Evolutionary conservation across 2,113 vertebrate genomes (phyloP).

Genomic region (Strigops habroptila): DNA sequence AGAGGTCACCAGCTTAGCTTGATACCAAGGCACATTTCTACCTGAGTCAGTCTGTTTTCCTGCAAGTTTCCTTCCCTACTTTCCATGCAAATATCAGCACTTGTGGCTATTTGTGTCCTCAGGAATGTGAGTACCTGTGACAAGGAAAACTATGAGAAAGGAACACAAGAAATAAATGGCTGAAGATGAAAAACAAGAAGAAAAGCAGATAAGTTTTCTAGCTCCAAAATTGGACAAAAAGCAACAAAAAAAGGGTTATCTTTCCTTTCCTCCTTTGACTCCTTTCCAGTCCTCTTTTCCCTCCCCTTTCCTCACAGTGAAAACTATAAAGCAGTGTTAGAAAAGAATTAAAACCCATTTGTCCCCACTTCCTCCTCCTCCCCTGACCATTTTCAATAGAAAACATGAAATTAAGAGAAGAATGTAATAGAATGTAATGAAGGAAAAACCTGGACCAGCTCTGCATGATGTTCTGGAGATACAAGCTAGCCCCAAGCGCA

Average conservation of each 20-base stretch:
- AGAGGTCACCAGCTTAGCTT: neutral
- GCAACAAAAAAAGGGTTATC: neutral
- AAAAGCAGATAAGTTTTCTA: neutral
- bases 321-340: neutral
- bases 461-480: neutral
- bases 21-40: neutral
- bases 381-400: neutral
- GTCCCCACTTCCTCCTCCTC: neutral
- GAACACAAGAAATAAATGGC: neutral
- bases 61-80: neutral
- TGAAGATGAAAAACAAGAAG: neutral
- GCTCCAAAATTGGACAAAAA: neutral
- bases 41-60: neutral
- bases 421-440: neutral
- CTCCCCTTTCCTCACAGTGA: neutral
- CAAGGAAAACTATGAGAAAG: neutral
- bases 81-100: neutral
- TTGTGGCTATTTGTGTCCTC: neutral
- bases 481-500: neutral
- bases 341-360: neutral
- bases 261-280: neutral
- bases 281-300: neutral
- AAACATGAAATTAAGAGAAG: neutral
- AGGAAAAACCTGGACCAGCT: neutral
- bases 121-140: neutral